Percentiles rank a stretch among this genome's conserved stretches.
Evolutionary conservation across 92 coral and sea anemone species (phyloP).

Genomic region (Actinostola sp.): DNA sequence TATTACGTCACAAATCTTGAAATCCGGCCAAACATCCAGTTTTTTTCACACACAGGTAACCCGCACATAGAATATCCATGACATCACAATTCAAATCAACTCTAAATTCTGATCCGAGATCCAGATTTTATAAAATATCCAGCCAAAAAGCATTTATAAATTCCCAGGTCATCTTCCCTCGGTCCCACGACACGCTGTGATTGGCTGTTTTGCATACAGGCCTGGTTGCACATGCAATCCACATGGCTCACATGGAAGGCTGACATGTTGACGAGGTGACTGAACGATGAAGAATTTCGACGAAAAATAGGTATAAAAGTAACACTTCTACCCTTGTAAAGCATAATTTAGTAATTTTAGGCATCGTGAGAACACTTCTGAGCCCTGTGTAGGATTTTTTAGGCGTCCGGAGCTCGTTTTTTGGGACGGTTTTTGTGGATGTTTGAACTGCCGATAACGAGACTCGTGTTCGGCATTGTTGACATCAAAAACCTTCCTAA

Average conservation of each 20-base stretch:
- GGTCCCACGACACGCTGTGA: background rate
- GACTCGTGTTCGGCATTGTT: slow-evolving; percentile 6
- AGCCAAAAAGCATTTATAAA: background rate
- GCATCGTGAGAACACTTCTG: background rate
- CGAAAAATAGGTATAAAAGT: background rate
- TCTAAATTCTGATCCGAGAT: too few relatives aligned
- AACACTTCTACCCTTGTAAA: background rate
- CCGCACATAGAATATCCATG: too few relatives aligned
- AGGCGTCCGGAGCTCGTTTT: background rate
- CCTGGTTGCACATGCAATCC: slow-evolving; percentile 11
- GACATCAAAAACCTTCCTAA: background rate
- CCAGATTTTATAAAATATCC: background rate
- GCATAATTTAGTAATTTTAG: background rate
- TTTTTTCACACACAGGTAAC: too few relatives aligned
- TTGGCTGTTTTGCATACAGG: slow-evolving; percentile 10
- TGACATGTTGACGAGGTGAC: background rate
- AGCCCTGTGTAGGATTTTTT: background rate
- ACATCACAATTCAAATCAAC: too few relatives aligned
- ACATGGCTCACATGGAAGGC: background rate
- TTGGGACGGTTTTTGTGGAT: background rate
- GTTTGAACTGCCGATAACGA: too few relatives aligned
- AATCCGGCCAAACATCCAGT: too few relatives aligned
- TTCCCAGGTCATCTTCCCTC: background rate
- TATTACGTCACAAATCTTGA: too few relatives aligned
- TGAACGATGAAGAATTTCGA: background rate